These are phyloP conservation scores for Drosophila anomelani DNA, from an alignment of 2,888 invertebrate species.

Conservation along the genomic window DNA sequence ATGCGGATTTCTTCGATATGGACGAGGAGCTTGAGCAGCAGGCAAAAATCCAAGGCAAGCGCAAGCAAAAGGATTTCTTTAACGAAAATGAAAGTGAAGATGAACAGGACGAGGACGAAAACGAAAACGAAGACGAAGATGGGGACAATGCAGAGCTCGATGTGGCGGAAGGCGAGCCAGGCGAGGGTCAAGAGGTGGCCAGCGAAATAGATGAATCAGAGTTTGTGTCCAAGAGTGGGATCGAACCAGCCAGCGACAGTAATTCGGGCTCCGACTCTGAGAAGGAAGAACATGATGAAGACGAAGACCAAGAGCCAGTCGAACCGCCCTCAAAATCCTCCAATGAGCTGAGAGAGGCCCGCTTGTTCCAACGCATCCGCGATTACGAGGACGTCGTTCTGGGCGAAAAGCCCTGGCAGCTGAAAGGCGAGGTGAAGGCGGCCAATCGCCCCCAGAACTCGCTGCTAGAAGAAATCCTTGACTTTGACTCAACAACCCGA, in stretches of 20 bases:
- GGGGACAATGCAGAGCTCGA: slow-evolving; percentile 51
- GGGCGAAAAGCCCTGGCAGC: slow-evolving; percentile 95
- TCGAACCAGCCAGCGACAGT: slow-evolving; percentile 61
- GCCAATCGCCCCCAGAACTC: slow-evolving; percentile 94
- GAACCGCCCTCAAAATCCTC: slow-evolving; percentile 86
- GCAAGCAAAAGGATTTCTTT: slow-evolving; percentile 60
- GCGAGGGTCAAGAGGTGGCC: slow-evolving; percentile 37
- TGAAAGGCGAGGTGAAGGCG: slow-evolving; percentile 95
- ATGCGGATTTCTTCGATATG: slow-evolving; percentile 89
- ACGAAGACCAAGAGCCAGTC: slow-evolving; percentile 45
- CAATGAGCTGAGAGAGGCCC: slow-evolving; percentile 90
- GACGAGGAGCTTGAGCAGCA: slow-evolving; percentile 65
- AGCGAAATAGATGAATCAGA: slow-evolving; percentile 65
- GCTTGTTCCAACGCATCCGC: slow-evolving; percentile 89
- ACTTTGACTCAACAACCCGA: slow-evolving; percentile 93
- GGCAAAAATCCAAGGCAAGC: slow-evolving; percentile 20
- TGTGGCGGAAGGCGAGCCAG: slow-evolving; percentile 34
- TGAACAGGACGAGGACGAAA: slow-evolving; percentile 48
- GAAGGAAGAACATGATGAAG: slow-evolving; percentile 45
- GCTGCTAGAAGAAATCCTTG: slow-evolving; percentile 94
- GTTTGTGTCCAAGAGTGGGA: slow-evolving; percentile 68
- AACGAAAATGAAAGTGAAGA: slow-evolving; percentile 61
- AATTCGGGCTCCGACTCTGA: slow-evolving; percentile 69
- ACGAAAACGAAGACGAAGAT: slow-evolving; percentile 44
- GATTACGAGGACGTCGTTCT: slow-evolving; percentile 90